phyloP scores from a whole-genome alignment of 1,140 invertebrate genomes.

The Drosophila simulans region DNA sequence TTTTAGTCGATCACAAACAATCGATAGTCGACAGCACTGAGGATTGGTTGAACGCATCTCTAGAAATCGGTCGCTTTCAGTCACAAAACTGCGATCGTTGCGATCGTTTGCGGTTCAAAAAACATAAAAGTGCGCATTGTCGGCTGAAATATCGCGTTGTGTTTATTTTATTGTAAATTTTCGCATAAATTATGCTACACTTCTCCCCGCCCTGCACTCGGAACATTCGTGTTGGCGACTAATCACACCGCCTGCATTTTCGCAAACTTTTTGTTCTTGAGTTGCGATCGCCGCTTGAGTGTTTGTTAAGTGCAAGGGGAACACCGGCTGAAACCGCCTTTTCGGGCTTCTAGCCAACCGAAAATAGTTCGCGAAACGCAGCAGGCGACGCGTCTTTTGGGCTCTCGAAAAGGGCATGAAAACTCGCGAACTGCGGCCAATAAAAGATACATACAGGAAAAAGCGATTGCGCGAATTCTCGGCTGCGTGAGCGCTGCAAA shows the following conservation, averaged over 20 bases:
- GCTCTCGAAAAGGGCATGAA: constrained; percentile 72
- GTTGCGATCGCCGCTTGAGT: neutral
- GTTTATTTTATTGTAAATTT: too few species aligned
- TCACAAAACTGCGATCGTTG: constrained; percentile 3
- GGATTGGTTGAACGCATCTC: neutral
- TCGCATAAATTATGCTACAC: neutral
- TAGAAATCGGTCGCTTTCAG: neutral
- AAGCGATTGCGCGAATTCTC: constrained; percentile 69
- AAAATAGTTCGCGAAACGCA: constrained; percentile 32
- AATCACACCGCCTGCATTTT: neutral
- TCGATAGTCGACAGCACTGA: neutral
- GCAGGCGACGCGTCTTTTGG: constrained; percentile 45
- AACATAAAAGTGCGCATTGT: neutral
- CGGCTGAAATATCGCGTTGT: neutral
- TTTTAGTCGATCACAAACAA: neutral
- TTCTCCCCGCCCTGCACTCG: too few species aligned
- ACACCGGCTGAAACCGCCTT: constrained; percentile 16
- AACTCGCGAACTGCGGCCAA: constrained; percentile 73
- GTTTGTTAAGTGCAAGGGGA: constrained; percentile 10
- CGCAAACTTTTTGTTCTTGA: too few species aligned
- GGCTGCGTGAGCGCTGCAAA: constrained; percentile 35
- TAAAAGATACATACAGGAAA: constrained; percentile 81
- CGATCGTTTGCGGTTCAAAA: constrained; percentile 2
- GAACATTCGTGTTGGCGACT: neutral
- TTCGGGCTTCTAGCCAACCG: constrained; percentile 1